phyloP scores from a whole-genome alignment of 2,113 vertebrate species.

The Cromileptes altivelis region DNA sequence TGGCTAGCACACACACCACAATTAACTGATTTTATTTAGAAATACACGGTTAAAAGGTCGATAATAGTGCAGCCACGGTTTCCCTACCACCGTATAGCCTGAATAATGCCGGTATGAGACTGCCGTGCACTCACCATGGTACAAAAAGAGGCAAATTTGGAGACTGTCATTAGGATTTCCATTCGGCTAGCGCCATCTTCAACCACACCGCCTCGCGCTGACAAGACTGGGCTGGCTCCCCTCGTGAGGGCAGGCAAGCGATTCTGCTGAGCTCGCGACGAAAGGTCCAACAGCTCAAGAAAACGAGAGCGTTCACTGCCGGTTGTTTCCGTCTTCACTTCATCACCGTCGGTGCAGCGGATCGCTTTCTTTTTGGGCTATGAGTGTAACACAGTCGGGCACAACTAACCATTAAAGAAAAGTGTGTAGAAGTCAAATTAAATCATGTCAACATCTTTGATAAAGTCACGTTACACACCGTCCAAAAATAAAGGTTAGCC shows the following conservation, averaged over 20 bases:
- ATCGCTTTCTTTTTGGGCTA: fast-evolving
- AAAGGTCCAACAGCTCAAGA: conserved; percentile 20
- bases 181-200: conserved; percentile 98
- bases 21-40: conserved; percentile 32
- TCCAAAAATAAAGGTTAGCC: background rate
- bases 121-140: conserved; percentile 92
- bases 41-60: background rate
- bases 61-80: background rate
- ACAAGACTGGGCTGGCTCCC: conserved; percentile 74
- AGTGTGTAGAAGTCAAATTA: fast-evolving
- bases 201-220: conserved; percentile 87
- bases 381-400: too few relatives aligned
- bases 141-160: conserved; percentile 98
- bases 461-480: background rate
- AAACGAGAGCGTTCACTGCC: conserved; percentile 29
- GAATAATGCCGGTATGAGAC: background rate
- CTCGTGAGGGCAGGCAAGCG: conserved; percentile 68
- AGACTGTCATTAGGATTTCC: conserved; percentile 99
- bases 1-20: conserved; percentile 64
- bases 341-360: background rate
- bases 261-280: conserved; percentile 60
- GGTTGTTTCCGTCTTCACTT: conserved; percentile 51
- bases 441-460: background rate
- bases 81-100: background rate
- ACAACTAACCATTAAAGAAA: fast-evolving